Base-by-base conservation (phyloP, 2,113 vertebrate genomes). In the Pseudorhombus dupliciocellatus region DNA sequence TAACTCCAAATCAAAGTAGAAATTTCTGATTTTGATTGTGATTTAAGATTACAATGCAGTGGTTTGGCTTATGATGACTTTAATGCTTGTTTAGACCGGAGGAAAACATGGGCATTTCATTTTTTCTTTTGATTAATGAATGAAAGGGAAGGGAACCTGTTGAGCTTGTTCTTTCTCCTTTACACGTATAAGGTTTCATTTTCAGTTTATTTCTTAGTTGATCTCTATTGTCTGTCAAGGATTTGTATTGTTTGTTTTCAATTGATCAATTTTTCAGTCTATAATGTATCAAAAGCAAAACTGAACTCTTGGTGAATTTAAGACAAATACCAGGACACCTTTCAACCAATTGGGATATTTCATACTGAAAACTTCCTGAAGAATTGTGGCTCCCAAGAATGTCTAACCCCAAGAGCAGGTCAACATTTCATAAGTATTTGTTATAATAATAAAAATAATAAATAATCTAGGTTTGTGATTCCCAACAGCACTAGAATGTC, bases 101-200 rank as follows among this genome's bases (percentile, higher is more conserved):
- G 7, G 16, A 57, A 31, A 21, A 14, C 22, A 9, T 16, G 8
- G 16, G 31, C 15, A 55, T 55, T n/a, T n/a, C n/a, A n/a, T n/a
- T n/a, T n/a, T n/a, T n/a, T n/a, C n/a, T n/a, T n/a, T n/a, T n/a
- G n/a, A n/a, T n/a, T n/a, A n/a, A n/a, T n/a, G n/a, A n/a, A n/a
- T n/a, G n/a, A n/a, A n/a, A n/a, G n/a, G n/a, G 40, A 65, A 21
- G n/a, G 26, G 44, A 51, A 66, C 30, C 61, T 37, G 60, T 21
- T 72, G 51, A 46, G 4, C 21, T 9, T 12, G 69, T 44, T 42
- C n/a, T 55, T 42, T 71, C 31, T 54, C 0, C 44, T 61, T 52
- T 53, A 2, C 8, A 34, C 10, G 5, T 50, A n/a, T 10, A 5
- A n/a, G 18, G 22, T 53, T 24, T 53, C 21, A 10, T 1, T 40